Base-by-base conservation (phyloP, 2,113 vertebrate species). In the Chauna torquata region DNA sequence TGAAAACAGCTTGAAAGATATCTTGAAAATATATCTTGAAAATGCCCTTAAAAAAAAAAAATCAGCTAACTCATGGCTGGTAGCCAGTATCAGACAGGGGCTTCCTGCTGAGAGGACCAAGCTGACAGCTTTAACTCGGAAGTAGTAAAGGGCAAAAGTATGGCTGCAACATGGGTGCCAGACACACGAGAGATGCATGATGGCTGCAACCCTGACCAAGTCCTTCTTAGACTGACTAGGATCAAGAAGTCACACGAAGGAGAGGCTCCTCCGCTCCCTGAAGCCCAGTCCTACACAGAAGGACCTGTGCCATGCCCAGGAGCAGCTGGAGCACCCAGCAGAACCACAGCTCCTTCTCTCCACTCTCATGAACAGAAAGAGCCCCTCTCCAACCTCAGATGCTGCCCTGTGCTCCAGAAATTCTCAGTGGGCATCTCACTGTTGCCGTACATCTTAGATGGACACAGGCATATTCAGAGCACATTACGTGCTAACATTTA, bases 241-340 rank as follows among this genome's bases (percentile, higher is more conserved):
- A 83, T n/a, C 6, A 49, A 66, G 40, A 74, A 83, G 45, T 17
- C 14, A 13, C 15, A 36, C 22, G 45, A 47, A 50, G 19, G 14
- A 34, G 23, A 40, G 11, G 9, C 24, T 69, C 28, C 13, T 66
- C 28, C 72, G 74, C 44, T 72, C 23, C 38, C 30, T 25, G 50
- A 8, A 72, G 9, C 18, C 45, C 44, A 16, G 44, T 8, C 6
- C 9, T 78, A 9, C 8, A 59, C 8, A 59, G 55, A n/a, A 75
- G 78, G 61, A 1, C 2, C 0, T 0, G 0, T 24, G 6, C 12
- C 47, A 45, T 70, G 47, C n/a, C 16, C 19, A 20, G 34, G 42
- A n/a, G 42, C 19, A 47, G 54, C 44, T 19, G 16, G 34, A 91
- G 13, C 20, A 27, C 59, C 30, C 42, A 59, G 80, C 28, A 78